Percentiles rank a stretch among this genome's conserved stretches.
phyloP scores from a whole-genome alignment of 2,797 vertebrate genomes.

The Neosilurus hyrtlii region DNA sequence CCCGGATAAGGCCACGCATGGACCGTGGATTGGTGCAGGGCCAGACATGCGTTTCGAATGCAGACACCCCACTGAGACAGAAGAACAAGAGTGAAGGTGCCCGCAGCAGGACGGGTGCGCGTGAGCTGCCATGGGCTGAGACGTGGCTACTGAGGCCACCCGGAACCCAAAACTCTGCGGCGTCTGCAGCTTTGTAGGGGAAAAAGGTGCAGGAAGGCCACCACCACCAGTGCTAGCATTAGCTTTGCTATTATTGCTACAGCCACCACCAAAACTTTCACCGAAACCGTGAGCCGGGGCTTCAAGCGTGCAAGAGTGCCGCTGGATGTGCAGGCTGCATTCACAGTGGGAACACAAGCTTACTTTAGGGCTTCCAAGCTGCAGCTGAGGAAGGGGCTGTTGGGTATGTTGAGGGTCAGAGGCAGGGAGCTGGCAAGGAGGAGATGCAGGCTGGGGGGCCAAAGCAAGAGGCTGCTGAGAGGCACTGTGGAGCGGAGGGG shows the following conservation, averaged over 20 bases:
- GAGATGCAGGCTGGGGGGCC: conserved; percentile 68
- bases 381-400: conserved; percentile 71
- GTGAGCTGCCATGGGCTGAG: conserved; percentile 69
- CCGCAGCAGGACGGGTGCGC: conserved; percentile 79
- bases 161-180: conserved; percentile 58
- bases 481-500: conserved; percentile 73
- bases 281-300: conserved; percentile 65
- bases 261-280: conserved; percentile 63
- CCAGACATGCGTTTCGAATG: conserved; percentile 51
- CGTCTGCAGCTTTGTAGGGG: conserved; percentile 57
- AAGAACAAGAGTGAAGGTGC: conserved; percentile 71
- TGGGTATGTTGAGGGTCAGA: conserved; percentile 63
- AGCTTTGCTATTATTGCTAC: conserved; percentile 42
- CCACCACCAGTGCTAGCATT: conserved; percentile 57
- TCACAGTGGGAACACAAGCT: conserved; percentile 86
- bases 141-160: conserved; percentile 66
- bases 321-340: conserved; percentile 48
- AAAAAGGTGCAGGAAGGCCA: conserved; percentile 61
- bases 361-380: conserved; percentile 85
- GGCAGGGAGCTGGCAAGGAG: conserved; percentile 65
- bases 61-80: conserved; percentile 58
- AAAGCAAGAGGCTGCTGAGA: conserved; percentile 79
- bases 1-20: conserved; percentile 59
- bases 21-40: conserved; percentile 52
- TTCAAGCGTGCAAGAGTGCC: conserved; percentile 43